phyloP scores from a whole-genome alignment of 64 coral and sea anemone species.

The Porites australiensis region DNA sequence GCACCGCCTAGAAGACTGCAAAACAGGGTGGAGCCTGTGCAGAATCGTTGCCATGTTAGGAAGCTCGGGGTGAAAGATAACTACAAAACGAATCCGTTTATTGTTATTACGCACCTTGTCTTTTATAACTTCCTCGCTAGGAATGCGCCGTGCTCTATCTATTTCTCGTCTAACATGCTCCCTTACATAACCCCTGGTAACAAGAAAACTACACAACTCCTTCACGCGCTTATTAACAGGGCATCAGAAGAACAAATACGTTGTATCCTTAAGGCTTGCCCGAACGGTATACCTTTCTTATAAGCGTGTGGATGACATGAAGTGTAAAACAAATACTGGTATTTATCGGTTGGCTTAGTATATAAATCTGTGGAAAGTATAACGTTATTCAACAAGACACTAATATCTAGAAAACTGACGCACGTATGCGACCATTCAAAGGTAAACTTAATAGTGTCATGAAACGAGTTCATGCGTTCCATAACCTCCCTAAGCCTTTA shows the following conservation, averaged over 20 bases:
- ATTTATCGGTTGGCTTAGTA: conserved; percentile 38
- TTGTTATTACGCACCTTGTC: conserved; percentile 20
- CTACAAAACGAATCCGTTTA: conserved; percentile 50
- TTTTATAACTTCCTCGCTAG: conserved; percentile 42
- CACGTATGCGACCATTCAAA: not conserved
- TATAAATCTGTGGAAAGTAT: conserved; percentile 37
- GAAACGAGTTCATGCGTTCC: no score
- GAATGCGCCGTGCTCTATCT: conserved; percentile 41
- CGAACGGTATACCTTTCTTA: conserved; percentile 50
- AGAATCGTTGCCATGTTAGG: conserved; percentile 40
- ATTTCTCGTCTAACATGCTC: conserved; percentile 19
- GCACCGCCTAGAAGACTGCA: conserved; percentile 43
- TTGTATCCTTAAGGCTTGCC: conserved; percentile 22
- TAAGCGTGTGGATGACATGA: conserved; percentile 40
- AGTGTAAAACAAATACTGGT: conserved; percentile 48
- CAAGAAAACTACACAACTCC: conserved; percentile 20
- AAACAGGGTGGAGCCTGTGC: conserved; percentile 63
- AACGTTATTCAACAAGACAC: not conserved
- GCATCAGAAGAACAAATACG: conserved; percentile 25
- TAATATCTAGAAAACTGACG: conserved; percentile 34
- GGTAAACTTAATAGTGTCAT: no score
- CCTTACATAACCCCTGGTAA: no score
- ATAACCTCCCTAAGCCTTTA: no score
- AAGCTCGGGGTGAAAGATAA: conserved; percentile 46
- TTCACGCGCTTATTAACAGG: not conserved